Base-by-base conservation (phyloP, 2,113 vertebrate genomes). In the Planiliza haematocheilus region DNA sequence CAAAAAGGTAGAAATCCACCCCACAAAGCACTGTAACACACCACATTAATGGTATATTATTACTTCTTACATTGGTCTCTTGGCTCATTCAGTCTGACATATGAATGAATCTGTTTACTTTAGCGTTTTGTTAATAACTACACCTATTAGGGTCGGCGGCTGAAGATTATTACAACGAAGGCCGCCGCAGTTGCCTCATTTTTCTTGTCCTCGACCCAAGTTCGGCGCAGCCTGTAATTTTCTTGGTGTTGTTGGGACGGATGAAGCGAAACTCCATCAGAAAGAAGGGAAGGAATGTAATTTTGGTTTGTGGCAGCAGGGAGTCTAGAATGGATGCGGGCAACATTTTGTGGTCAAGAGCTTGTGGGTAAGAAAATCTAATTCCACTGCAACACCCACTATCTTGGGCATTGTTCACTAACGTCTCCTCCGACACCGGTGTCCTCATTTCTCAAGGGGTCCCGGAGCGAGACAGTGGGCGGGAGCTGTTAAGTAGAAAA, bases 231-330 rank as follows among this genome's bases (percentile, higher is more conserved):
- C 9, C 50, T 64, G 17, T 12, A 2, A 16, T 50, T 38, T 69
- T n/a, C 4, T 7, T 10, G 8, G 9, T 81, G 11, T 77, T 74
- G 71, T 59, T 39, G 7, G 49, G 65, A 48, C 13, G 20, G 9
- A 60, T 64, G 57, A 71, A 51, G 57, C 55, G 36, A 75, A 78
- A 63, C n/a, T 77, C 34, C n/a, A 42, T 4, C 0, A 50, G 37
- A 53, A 48, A 59, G 20, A 41, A 51, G 8, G 12, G 3, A 10
- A 38, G 7, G 67, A 9, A 62, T 61, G 55, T 70, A 42, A 71
- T 81, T 81, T 16, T 51, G 59, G 63, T 73, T 20, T 68, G 67
- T 74, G 24, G 17, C 53, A 79, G 61, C 50, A 49, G 65, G 62
- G 62, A 24, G 49, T 68, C 62, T 30, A 41, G 36, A 62, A 30